These are phyloP conservation scores for Sinodicranocentrus sp. DNA, from an alignment of 2,888 invertebrate genomes.

Conservation along the genomic window DNA sequence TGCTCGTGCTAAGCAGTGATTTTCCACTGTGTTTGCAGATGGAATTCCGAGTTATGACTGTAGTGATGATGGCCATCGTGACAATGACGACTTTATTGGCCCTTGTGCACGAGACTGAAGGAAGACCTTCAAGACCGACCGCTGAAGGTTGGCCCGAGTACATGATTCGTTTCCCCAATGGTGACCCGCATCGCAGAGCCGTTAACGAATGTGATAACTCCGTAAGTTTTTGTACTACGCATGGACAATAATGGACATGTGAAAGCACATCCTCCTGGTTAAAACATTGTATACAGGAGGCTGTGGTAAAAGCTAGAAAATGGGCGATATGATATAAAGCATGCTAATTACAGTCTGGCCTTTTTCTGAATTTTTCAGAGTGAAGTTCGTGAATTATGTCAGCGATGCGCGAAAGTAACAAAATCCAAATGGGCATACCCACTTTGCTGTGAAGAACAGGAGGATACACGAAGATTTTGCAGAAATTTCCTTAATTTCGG, in stretches of 20 bases:
- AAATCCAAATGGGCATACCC: conserved; percentile 82
- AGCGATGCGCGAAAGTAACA: conserved; percentile 83
- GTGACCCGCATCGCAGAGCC: conserved; percentile 46
- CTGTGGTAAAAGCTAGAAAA: too few species aligned
- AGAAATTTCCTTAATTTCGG: conserved; percentile 79
- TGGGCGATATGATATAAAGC: too few species aligned
- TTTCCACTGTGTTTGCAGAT: conserved; percentile 58
- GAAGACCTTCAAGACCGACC: conserved; percentile 52
- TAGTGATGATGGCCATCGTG: conserved; percentile 57
- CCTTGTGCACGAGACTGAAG: conserved; percentile 54
- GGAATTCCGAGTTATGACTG: conserved; percentile 59
- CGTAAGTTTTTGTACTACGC: conserved; percentile 38
- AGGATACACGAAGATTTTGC: conserved; percentile 82
- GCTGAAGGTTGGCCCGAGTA: conserved; percentile 38
- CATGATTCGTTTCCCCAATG: conserved; percentile 4
- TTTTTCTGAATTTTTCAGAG: too few species aligned
- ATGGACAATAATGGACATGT: neutral
- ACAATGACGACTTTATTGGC: conserved; percentile 52
- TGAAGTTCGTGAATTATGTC: conserved; percentile 82
- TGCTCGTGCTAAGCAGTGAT: neutral
- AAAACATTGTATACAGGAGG: too few species aligned
- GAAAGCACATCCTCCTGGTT: too few species aligned
- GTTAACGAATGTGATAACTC: conserved; percentile 61
- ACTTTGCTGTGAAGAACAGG: conserved; percentile 82
- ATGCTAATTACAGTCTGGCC: too few species aligned